phyloP scores from a whole-genome alignment of 1,140 invertebrate genomes.

The Antheraea mylitta region DNA sequence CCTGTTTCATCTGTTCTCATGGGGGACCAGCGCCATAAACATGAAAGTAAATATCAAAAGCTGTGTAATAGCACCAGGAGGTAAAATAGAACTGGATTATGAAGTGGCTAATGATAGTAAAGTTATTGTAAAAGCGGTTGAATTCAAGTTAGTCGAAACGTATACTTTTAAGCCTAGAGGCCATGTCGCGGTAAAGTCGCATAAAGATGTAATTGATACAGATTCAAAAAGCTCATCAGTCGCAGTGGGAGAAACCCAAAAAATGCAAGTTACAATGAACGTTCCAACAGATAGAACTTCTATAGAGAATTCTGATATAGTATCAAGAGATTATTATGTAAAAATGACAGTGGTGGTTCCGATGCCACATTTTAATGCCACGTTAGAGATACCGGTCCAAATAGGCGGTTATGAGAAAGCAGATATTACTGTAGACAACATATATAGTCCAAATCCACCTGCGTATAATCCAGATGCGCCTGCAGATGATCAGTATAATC shows the following conservation, averaged over 20 bases:
- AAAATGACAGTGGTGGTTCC: constrained; percentile 22
- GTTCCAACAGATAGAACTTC: constrained; percentile 26
- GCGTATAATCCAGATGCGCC: background rate
- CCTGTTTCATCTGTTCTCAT: constrained; percentile 31
- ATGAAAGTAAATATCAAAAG: constrained; percentile 36
- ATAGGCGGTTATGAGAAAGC: constrained; percentile 4
- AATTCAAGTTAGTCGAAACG: constrained; percentile 33
- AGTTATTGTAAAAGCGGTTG: constrained; percentile 30
- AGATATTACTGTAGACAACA: background rate
- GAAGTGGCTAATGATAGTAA: constrained; percentile 37
- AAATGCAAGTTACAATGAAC: constrained; percentile 21
- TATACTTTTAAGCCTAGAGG: constrained; percentile 23
- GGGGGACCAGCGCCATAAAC: constrained; percentile 26
- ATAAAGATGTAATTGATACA: constrained; percentile 24
- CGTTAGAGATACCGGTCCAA: constrained; percentile 5
- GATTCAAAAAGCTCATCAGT: constrained; percentile 29
- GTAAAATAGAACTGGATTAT: constrained; percentile 31
- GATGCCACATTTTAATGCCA: constrained; percentile 9
- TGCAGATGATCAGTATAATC: background rate
- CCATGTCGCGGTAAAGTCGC: constrained; percentile 12
- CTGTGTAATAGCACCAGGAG: constrained; percentile 31
- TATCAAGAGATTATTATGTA: constrained; percentile 34
- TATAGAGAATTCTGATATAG: constrained; percentile 33
- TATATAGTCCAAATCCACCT: background rate
- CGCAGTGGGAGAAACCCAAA: constrained; percentile 20